Evolutionary conservation across 2,113 vertebrate species (phyloP), one percentile per base, ranked within the genome.

Genomic region (Pelobates fuscus): DNA sequence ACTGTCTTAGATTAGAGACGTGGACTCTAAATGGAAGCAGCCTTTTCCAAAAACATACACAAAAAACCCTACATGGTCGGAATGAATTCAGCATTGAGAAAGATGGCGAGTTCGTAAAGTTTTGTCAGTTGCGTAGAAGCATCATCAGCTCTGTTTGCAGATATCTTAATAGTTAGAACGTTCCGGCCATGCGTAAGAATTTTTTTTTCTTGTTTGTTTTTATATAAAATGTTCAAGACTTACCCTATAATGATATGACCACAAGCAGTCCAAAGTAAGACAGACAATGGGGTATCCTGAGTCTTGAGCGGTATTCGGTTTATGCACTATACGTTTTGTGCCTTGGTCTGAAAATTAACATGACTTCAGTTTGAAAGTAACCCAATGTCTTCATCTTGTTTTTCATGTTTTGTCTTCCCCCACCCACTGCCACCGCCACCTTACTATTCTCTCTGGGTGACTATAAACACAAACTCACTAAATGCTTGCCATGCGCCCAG

Each of bases 291-390:
- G 72, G 81, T 78, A 72, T 84, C 81, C 80, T 83, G 82, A 83
- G 83, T 88, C 80, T 81, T 84, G 78, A 84, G 88, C 82, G 82
- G 86, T 88, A 85, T 85, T 83, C 46, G 88, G 87, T 81, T 90
- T 89, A 90, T 86, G 89, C 91, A 90, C 89, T 91, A 86, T 89
- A 89, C 85, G 80, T 91, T 90, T 88, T 83, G 91, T 93, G 91
- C 91, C 91, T 93, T 92, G 91, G 91, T 90, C 87, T 88, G 81
- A 61, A 84, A 86, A 84, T 86, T 86, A 89, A 89, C 86, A 86
- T 82, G 80, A 83, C 77, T 82, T 89, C 82, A 88, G 78, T 88
- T 81, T 37, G 58, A 80, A 79, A 81, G 81, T 78, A 78, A 86
- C 82, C 81, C 81, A 78, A 81, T 85, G 81, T 81, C 83, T 69